Evolutionary conservation across 2,113 vertebrate genomes (phyloP).

Genomic region (Calidris pugnax): DNA sequence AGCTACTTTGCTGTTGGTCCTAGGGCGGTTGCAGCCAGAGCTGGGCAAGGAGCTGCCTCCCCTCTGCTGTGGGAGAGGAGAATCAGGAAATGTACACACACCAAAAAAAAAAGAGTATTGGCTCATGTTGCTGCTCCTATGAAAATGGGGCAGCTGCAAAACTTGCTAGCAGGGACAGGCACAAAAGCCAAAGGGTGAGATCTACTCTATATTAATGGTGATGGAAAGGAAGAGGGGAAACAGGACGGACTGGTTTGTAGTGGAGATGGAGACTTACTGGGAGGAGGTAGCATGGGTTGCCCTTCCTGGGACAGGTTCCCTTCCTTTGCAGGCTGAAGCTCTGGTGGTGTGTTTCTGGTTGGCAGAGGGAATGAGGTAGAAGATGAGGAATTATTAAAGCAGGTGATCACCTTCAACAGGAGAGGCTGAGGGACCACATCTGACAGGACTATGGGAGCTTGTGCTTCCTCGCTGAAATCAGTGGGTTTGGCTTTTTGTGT

Average conservation of each 20-base stretch:
- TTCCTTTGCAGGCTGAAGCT: neutral
- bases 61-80: neutral
- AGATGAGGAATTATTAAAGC: neutral
- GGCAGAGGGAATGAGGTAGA: neutral
- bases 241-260: neutral
- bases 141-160: neutral
- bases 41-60: neutral
- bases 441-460: neutral
- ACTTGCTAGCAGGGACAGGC: neutral
- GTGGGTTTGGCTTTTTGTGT: neutral
- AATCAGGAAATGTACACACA: neutral
- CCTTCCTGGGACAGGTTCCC: fast-evolving
- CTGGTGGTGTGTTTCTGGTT: neutral
- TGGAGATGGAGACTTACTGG: neutral
- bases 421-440: neutral
- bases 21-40: neutral
- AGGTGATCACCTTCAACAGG: neutral
- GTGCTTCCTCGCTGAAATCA: neutral
- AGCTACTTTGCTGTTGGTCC: neutral
- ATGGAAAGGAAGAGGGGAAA: neutral
- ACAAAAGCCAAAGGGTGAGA: neutral
- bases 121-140: neutral
- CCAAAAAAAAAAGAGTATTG: too few species aligned
- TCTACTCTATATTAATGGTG: neutral
- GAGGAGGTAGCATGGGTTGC: neutral